Percentiles rank a stretch among this genome's conserved stretches.
phyloP scores from a whole-genome alignment of 1,140 invertebrate species.

The Cataglyphis hispanica region DNA sequence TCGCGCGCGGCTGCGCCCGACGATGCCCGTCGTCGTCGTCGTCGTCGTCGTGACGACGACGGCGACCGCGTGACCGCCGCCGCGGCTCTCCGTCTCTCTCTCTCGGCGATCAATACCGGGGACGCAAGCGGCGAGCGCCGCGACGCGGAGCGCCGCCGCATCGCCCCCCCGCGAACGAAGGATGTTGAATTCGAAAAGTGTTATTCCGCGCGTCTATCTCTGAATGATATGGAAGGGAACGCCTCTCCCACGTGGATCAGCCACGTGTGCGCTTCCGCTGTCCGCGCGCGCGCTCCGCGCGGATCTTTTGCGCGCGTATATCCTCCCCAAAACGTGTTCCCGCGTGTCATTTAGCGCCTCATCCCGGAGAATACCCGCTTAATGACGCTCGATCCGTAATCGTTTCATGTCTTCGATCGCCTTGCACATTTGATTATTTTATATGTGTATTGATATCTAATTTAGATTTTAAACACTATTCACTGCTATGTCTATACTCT shows the following conservation, averaged over 20 bases:
- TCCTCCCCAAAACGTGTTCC: background rate
- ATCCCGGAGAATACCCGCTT: background rate
- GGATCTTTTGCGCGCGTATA: constrained; percentile 25
- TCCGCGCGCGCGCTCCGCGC: constrained; percentile 64
- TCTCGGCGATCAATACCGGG: constrained; percentile 34
- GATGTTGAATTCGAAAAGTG: constrained; percentile 87
- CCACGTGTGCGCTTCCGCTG: constrained; percentile 84
- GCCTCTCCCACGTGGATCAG: constrained; percentile 86
- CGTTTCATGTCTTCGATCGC: background rate
- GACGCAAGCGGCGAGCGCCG: constrained; percentile 36
- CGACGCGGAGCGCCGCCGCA: constrained; percentile 27
- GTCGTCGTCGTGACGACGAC: background rate
- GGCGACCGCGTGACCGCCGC: constrained; percentile 35
- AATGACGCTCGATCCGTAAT: background rate
- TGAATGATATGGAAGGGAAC: constrained; percentile 87
- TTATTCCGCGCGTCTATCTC: constrained; percentile 87
- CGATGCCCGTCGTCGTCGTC: constrained; percentile 27
- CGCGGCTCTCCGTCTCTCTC: background rate
- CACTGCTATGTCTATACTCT: too few relatives aligned
- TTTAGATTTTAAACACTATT: too few relatives aligned
- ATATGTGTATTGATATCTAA: background rate
- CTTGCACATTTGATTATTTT: too few relatives aligned
- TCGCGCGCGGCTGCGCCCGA: constrained; percentile 83
- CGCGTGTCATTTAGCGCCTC: background rate
- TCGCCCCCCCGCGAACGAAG: constrained; percentile 76